A percentile compares a stretch with the other conserved stretches of the same genome.
These are phyloP conservation scores for Perognathus longimembris DNA, from an alignment of 2,113 vertebrate genomes.

Conservation along the genomic window DNA sequence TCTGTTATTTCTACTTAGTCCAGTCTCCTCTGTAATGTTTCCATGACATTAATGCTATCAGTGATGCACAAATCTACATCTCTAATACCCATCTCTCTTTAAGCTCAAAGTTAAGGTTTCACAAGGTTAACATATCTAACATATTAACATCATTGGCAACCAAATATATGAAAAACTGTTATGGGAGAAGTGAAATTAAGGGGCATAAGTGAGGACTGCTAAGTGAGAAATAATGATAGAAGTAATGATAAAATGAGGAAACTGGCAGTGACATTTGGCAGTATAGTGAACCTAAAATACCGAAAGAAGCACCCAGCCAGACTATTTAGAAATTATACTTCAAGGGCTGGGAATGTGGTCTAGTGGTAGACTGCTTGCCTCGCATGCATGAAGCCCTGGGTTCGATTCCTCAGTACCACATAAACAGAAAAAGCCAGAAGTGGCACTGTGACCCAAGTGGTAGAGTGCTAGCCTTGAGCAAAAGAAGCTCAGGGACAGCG, in stretches of 20 bases:
- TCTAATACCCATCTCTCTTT: neutral
- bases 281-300: neutral
- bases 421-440: too few relatives aligned
- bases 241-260: constrained; percentile 22
- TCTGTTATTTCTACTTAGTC: neutral
- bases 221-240: neutral
- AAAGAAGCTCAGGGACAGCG: too few relatives aligned
- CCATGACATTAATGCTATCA: neutral
- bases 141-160: neutral
- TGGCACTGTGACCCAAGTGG: too few relatives aligned
- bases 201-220: neutral
- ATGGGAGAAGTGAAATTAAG: neutral
- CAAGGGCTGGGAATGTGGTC: too few relatives aligned
- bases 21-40: neutral
- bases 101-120: neutral
- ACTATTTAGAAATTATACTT: constrained; percentile 9
- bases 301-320: neutral
- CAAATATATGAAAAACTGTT: constrained; percentile 32
- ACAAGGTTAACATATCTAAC: constrained; percentile 24
- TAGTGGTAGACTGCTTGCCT: too few relatives aligned
- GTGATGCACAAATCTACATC: neutral
- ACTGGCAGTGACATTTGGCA: neutral
- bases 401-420: too few relatives aligned
- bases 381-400: too few relatives aligned
- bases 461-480: too few relatives aligned